Evolutionary conservation across 2,888 invertebrate species (phyloP).

Genomic region (Cabera pusaria): DNA sequence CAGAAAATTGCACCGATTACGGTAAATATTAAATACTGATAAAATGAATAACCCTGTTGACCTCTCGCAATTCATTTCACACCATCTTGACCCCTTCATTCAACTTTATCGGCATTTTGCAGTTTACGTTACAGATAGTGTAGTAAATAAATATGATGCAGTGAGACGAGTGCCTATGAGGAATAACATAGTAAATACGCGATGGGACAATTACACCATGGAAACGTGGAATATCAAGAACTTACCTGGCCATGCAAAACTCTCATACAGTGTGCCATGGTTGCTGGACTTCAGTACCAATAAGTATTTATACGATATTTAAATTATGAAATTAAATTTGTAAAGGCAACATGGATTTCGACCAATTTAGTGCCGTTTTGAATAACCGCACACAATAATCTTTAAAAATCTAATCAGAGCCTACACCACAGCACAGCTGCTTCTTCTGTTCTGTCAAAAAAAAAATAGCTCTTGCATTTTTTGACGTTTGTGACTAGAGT

Average conservation of each 20-base stretch:
- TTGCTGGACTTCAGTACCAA: slow-evolving; percentile 68
- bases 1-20: too few relatives aligned
- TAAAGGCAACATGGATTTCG: slow-evolving; percentile 70
- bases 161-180: too few relatives aligned
- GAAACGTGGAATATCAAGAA: slow-evolving; percentile 48
- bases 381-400: slow-evolving; percentile 40
- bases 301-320: slow-evolving; percentile 42
- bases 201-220: too few relatives aligned
- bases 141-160: slow-evolving; percentile 52
- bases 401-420: too few relatives aligned
- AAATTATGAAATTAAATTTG: slow-evolving; percentile 52
- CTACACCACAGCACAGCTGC: too few relatives aligned
- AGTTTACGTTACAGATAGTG: slow-evolving; percentile 45
- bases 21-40: slow-evolving; percentile 1
- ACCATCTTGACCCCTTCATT: slow-evolving; percentile 61
- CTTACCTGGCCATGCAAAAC: slow-evolving; percentile 90
- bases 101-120: slow-evolving; percentile 47
- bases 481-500: too few relatives aligned
- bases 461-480: too few relatives aligned
- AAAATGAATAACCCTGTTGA: slow-evolving; percentile 39
- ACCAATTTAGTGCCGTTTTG: slow-evolving; percentile 40
- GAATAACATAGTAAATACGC: too few relatives aligned
- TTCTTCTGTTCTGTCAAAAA: too few relatives aligned
- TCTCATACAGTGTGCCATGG: slow-evolving; percentile 91
- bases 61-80: slow-evolving; percentile 49